Conservation (phyloP, 2,113 vertebrate species). For the Falco punctatus region DNA sequence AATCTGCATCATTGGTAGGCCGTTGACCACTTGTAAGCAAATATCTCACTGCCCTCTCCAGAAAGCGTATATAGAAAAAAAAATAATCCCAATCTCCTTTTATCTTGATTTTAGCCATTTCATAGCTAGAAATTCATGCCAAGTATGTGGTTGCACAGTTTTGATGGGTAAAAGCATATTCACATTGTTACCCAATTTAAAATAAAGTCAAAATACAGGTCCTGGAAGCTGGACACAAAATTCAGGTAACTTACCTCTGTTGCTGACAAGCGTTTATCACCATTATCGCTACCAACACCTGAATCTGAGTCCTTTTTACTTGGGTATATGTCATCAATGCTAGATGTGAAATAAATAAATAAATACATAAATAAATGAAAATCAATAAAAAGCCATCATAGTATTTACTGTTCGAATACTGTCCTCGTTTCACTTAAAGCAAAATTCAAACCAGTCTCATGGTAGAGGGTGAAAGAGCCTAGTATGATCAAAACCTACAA, state of each 20-base stretch:
- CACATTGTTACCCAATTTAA: neutral
- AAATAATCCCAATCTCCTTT: neutral
- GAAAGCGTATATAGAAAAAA: accelerated
- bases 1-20: neutral
- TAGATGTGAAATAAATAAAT: constrained; percentile 19
- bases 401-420: neutral
- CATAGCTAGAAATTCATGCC: neutral
- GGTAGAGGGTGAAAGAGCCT: neutral
- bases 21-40: neutral
- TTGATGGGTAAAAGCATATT: neutral
- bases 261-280: constrained; percentile 92
- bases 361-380: neutral
- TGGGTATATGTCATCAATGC: constrained; percentile 85
- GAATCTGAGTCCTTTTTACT: constrained; percentile 95
- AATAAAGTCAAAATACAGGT: neutral
- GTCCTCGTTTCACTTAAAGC: neutral
- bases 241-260: constrained; percentile 83
- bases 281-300: constrained; percentile 93
- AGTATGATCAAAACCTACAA: neutral
- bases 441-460: neutral
- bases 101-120: neutral
- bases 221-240: neutral
- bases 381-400: neutral
- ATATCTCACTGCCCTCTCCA: neutral
- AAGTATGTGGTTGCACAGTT: neutral